Evolutionary conservation across 2,888 invertebrate genomes (phyloP).

Genomic region (Drosophila multiciliata): DNA sequence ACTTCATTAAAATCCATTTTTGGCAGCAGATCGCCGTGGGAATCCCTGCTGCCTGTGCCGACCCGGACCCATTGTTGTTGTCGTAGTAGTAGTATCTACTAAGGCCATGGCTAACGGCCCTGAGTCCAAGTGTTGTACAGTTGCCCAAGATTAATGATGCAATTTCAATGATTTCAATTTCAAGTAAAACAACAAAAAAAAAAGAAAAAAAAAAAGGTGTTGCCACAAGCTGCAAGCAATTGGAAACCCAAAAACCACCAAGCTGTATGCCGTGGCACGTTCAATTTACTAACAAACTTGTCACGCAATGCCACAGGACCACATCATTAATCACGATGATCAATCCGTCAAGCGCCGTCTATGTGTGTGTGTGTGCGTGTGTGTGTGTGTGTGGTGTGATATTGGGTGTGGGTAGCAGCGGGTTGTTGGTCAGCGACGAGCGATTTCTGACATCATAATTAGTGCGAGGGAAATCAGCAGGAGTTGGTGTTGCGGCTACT

Average conservation of each 20-base stretch:
- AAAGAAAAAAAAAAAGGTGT: constrained; percentile 38
- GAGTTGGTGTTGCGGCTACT: not conserved
- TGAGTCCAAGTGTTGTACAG: constrained; percentile 24
- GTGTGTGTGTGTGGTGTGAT: constrained; percentile 24
- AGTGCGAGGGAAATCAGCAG: constrained; percentile 49
- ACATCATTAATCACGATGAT: constrained; percentile 71
- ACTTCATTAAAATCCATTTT: constrained; percentile 74
- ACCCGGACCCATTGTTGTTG: not conserved
- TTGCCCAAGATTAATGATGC: constrained; percentile 48
- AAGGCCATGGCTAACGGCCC: constrained; percentile 7
- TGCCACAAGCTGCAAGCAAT: constrained; percentile 53
- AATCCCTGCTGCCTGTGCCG: constrained; percentile 31
- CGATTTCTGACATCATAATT: constrained; percentile 68
- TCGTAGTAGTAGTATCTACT: constrained; percentile 2
- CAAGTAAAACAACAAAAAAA: not conserved
- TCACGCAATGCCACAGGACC: constrained; percentile 68
- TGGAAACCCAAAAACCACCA: constrained; percentile 16
- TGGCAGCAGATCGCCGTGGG: constrained; percentile 57
- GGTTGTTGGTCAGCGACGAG: constrained; percentile 26
- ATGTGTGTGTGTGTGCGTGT: not conserved
- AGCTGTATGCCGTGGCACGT: constrained; percentile 46
- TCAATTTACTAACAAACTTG: constrained; percentile 79
- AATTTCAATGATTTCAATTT: constrained; percentile 4
- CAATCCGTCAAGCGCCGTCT: constrained; percentile 69
- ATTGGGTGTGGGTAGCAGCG: constrained; percentile 34